Evolutionary conservation across 2,797 vertebrate species (phyloP).

Genomic region (Ctenochaetus hawaiiensis): DNA sequence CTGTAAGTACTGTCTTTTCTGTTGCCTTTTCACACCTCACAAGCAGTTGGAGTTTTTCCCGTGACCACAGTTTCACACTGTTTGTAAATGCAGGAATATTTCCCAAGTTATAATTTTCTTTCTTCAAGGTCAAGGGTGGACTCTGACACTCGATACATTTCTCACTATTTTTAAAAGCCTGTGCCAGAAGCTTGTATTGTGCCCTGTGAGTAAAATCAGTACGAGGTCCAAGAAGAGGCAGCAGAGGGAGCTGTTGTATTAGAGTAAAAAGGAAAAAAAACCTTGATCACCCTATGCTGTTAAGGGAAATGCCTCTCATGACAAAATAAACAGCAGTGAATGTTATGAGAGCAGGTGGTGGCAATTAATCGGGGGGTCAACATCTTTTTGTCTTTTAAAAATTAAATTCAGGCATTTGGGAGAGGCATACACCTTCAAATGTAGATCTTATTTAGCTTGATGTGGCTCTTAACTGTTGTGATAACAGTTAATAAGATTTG

Average conservation of each 20-base stretch:
- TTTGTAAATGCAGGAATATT: neutral
- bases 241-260: constrained; percentile 77
- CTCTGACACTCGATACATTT: neutral
- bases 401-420: neutral
- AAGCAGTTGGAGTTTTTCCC: neutral
- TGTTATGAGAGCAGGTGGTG: constrained; percentile 34
- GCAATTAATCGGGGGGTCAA: neutral
- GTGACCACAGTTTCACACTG: too few species aligned
- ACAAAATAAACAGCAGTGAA: constrained; percentile 30
- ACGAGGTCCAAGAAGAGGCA: constrained; percentile 43
- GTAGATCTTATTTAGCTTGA: neutral
- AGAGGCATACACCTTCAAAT: neutral
- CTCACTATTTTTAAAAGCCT: neutral
- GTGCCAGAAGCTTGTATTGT: constrained; percentile 29
- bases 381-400: neutral
- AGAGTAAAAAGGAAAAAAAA: constrained; percentile 36
- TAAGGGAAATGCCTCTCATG: neutral
- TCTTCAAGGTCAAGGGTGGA: neutral
- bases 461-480: neutral
- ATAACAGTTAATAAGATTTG: constrained; percentile 2
- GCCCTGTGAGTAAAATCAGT: constrained; percentile 2
- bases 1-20: neutral
- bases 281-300: neutral
- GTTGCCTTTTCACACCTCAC: neutral
- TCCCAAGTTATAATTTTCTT: neutral